Evolutionary conservation across 2,888 invertebrate species (phyloP).

Genomic region (Blomia tropicalis): DNA sequence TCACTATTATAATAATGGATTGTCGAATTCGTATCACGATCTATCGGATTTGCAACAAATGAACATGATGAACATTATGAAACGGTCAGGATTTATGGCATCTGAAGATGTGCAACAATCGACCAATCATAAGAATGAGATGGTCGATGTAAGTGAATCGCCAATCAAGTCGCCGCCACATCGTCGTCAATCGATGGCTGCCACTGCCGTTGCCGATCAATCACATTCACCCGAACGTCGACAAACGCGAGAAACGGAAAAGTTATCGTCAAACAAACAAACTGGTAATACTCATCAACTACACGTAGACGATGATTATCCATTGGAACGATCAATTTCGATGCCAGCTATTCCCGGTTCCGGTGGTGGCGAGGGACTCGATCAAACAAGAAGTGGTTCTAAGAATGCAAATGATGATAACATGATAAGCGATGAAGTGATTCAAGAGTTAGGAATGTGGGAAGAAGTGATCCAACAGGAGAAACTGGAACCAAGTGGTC

Average conservation of each 20-base stretch:
- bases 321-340: constrained; percentile 6
- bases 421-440: constrained; percentile 6
- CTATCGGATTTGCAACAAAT: constrained; percentile 8
- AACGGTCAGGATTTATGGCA: not conserved
- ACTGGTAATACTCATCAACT: not conserved
- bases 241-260: too few relatives aligned
- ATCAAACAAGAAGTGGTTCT: not conserved
- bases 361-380: not conserved
- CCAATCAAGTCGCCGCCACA: constrained; percentile 4
- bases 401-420: not conserved
- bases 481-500: not conserved
- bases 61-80: constrained; percentile 12
- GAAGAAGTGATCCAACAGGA: constrained; percentile 13
- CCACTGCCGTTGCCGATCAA: too few relatives aligned
- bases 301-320: not conserved
- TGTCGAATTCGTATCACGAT: constrained; percentile 10
- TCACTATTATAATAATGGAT: constrained; percentile 1
- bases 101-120: not conserved
- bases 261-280: not conserved
- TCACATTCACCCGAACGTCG: too few relatives aligned
- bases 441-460: constrained; percentile 15
- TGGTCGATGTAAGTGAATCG: not conserved
- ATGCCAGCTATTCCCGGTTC: constrained; percentile 11
- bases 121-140: not conserved
- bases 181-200: not conserved